Base-by-base conservation (phyloP, 2,888 invertebrate genomes). In the Nematopogon swammerdamellus region DNA sequence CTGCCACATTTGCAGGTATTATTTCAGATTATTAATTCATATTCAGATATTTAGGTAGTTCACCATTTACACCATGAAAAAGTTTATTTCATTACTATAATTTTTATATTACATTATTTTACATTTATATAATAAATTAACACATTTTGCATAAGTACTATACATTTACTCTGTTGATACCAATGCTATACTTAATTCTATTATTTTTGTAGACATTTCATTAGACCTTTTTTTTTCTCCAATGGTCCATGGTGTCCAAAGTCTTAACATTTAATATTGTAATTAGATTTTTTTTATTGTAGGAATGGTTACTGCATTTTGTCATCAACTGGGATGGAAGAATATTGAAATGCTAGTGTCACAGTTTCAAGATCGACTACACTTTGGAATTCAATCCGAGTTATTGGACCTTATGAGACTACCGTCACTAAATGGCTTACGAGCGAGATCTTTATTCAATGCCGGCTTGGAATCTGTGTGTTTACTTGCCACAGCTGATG, bases 221-320 rank as follows among this genome's bases (percentile, higher is more conserved):
- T n/a, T n/a, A n/a, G n/a, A n/a, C n/a, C n/a, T n/a, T n/a, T n/a
- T n/a, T n/a, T n/a, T n/a, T n/a, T n/a, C n/a, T n/a, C n/a, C n/a
- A n/a, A n/a, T n/a, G n/a, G n/a, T n/a, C n/a, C n/a, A n/a, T n/a
- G n/a, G n/a, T n/a, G n/a, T n/a, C n/a, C n/a, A n/a, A n/a, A n/a
- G n/a, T n/a, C n/a, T n/a, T n/a, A n/a, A n/a, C n/a, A n/a, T n/a
- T n/a, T n/a, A n/a, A n/a, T n/a, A n/a, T n/a, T n/a, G n/a, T n/a
- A n/a, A n/a, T n/a, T n/a, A n/a, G n/a, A n/a, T n/a, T n/a, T n/a
- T 18, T 18, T 46, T 36, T 25, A 62, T 69, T 60, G 57, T 57
- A 91, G 97, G 96, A 50, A 97, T 97, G 91, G 92, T 98, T 1
- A 95, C 96, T 2, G 87, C 92, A n/a, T 98, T 99, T 74, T 95